These are phyloP conservation scores for Vulpes ferrilata DNA, from an alignment of 2,113 vertebrate species.

Conservation along the genomic window DNA sequence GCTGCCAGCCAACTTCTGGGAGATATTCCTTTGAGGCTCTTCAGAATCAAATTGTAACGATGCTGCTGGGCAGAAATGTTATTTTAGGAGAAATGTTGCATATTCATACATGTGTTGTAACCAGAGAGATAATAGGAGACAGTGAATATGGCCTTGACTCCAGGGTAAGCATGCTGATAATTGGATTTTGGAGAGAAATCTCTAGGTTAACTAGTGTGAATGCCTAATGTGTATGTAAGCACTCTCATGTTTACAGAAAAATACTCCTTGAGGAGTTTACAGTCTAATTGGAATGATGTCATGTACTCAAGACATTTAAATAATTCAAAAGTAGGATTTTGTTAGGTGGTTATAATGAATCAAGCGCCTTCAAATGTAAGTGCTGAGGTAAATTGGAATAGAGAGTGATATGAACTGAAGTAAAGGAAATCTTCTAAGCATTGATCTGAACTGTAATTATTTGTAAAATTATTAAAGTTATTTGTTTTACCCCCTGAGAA, in stretches of 20 bases:
- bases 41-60: conserved; percentile 12
- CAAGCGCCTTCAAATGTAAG: background rate
- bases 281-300: background rate
- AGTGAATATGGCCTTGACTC: background rate
- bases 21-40: conserved; percentile 9
- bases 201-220: background rate
- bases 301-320: conserved; percentile 16
- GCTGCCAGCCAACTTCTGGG: background rate
- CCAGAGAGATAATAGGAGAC: background rate
- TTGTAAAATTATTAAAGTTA: background rate
- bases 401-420: background rate
- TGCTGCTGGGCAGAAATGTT: background rate
- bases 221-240: background rate
- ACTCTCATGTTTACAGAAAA: background rate
- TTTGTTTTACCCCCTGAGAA: background rate
- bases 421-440: background rate
- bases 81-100: background rate
- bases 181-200: conserved; percentile 24
- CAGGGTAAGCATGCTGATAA: background rate
- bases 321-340: background rate
- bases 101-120: background rate
- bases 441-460: conserved; percentile 29
- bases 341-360: conserved; percentile 24
- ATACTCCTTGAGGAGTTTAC: background rate
- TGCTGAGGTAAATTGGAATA: background rate